phyloP scores from a whole-genome alignment of 2,888 invertebrate genomes.

The Drosophila multiciliata region DNA sequence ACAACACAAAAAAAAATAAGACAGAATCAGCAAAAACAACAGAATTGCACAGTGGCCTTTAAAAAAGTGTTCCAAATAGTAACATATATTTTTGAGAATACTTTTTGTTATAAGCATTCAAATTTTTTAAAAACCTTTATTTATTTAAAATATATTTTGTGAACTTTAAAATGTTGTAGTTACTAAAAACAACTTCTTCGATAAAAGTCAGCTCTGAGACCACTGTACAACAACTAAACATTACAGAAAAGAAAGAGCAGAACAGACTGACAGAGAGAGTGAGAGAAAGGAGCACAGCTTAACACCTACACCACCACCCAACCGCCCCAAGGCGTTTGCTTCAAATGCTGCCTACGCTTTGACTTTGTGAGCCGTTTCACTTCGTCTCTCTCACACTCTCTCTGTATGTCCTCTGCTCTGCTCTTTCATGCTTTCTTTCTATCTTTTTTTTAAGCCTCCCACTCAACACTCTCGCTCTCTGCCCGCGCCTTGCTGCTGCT shows the following conservation, averaged over 20 bases:
- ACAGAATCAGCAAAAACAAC: constrained; percentile 8
- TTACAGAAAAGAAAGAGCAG: background rate
- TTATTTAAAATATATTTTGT: background rate
- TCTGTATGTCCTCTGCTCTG: constrained; percentile 1
- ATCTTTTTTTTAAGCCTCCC: constrained; percentile 32
- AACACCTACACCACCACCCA: constrained; percentile 29
- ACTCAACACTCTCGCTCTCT: constrained; percentile 58
- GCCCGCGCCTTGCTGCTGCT: constrained; percentile 32
- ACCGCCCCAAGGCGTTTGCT: constrained; percentile 5
- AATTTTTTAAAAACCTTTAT: background rate
- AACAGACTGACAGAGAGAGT: background rate
- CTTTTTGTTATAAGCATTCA: background rate
- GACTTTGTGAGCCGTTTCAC: constrained; percentile 9
- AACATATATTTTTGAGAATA: background rate
- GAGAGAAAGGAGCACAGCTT: constrained; percentile 30
- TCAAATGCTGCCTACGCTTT: constrained; percentile 51
- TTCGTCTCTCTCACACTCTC: constrained; percentile 11
- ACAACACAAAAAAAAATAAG: constrained; percentile 40
- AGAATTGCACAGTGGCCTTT: background rate
- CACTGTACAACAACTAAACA: constrained; percentile 8
- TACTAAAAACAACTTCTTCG: background rate
- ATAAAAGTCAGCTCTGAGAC: background rate
- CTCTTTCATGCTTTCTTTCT: constrained; percentile 17
- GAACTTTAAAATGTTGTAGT: background rate
- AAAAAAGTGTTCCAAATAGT: background rate